These are phyloP conservation scores for Xiphorhynchus elegans DNA, from an alignment of 2,113 vertebrate genomes.

Conservation along the genomic window DNA sequence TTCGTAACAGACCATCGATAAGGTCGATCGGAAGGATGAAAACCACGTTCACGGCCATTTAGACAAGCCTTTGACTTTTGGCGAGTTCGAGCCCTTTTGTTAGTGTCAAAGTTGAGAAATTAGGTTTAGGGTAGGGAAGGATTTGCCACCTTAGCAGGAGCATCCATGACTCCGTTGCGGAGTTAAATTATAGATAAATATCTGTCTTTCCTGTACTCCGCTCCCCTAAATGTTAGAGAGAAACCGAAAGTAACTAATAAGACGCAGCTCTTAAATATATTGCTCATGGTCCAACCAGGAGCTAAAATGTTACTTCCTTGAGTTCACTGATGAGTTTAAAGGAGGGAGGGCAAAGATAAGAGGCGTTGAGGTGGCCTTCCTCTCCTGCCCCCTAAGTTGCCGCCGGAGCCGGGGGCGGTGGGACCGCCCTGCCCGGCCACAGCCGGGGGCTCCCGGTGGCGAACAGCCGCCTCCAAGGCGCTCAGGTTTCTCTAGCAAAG, in stretches of 20 bases:
- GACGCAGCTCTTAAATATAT: background rate
- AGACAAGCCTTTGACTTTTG: background rate
- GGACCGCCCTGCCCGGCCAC: background rate
- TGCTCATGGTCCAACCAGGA: background rate
- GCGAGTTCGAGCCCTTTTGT: background rate
- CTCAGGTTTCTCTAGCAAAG: background rate
- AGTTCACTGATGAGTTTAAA: background rate
- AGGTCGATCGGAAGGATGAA: background rate
- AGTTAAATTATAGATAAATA: background rate
- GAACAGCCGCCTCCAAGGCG: background rate
- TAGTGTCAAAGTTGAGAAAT: constrained; percentile 4
- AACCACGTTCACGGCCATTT: background rate
- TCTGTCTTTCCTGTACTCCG: background rate
- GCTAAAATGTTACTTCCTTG: background rate
- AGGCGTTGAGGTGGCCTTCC: background rate
- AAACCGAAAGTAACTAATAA: constrained; percentile 48
- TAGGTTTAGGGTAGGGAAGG: background rate
- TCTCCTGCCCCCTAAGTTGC: background rate
- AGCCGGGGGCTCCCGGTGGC: background rate
- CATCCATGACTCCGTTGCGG: background rate
- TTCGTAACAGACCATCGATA: background rate
- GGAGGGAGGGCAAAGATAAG: background rate
- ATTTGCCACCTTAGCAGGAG: background rate
- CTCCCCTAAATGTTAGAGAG: background rate
- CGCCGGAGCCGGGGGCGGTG: background rate